Base-by-base conservation (phyloP, 2,797 vertebrate species). In the Smutsia temminckii region DNA sequence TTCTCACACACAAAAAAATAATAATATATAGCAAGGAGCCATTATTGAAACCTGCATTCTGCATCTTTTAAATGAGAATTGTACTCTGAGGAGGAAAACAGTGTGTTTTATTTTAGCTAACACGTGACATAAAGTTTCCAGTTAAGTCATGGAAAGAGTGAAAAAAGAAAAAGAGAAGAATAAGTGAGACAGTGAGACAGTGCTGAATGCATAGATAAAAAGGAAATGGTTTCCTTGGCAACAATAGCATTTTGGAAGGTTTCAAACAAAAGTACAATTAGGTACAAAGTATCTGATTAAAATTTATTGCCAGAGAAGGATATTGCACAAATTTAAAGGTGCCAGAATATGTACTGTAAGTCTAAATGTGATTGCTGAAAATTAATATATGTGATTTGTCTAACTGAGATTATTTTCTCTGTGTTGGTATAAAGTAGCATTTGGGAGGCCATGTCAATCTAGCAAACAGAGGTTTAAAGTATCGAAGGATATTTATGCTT, bases 221-320 rank as follows among this genome's bases (percentile, higher is more conserved):
- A 97, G 92, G 92, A 98, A 97, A 88, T 94, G 97, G 98, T 98
- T 98, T 98, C 98, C 98, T 55, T 98, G 98, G 98, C 97, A 98
- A 98, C 98, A 94, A 91, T 83, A 96, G 96, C 69, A 85, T 95
- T 98, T 98, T 95, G 95, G 95, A 97, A 98, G 94, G 90, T 91
- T 98, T 98, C 97, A 97, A 94, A 97, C 85, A 97, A 96, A 95
- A 97, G 94, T 97, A 96, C 94, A 97, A 98, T 97, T 94, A 93
- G 75, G 94, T 98, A 97, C 92, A 97, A 98, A 98, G 96, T 95
- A 97, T 89, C 97, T 97, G 95, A 98, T 98, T 98, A 98, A 98
- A 98, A 98, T 98, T 94, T 98, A 98, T 98, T 96, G 46, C 92
- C 49, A 63, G 32, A 85, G 66, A 96, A 96, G 83, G 79, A 96